Conservation (phyloP, 2,888 invertebrate genomes). For the Ommatoiulus sabulosus region DNA sequence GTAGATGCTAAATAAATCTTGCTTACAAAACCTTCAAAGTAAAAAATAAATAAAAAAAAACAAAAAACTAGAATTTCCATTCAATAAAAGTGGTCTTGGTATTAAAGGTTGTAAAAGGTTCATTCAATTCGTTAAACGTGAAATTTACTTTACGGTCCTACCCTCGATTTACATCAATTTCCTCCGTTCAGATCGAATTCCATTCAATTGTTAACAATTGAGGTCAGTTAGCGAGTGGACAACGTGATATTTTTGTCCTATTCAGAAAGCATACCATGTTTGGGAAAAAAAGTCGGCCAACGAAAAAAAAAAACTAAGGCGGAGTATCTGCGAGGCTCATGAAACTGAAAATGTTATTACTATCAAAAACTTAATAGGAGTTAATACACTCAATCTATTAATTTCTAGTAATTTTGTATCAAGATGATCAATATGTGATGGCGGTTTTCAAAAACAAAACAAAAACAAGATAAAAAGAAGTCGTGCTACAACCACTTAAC, state of each 20-base stretch:
- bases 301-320: background rate
- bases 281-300: constrained; percentile 27
- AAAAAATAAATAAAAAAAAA: background rate
- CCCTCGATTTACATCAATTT: background rate
- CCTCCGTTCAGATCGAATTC: background rate
- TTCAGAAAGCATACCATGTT: background rate
- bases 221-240: constrained; percentile 26
- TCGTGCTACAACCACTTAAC: background rate
- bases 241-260: constrained; percentile 29
- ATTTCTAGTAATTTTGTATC: background rate
- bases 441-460: background rate
- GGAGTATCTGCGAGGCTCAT: background rate
- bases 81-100: background rate
- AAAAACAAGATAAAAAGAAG: background rate
- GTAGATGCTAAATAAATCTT: no score
- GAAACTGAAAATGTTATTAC: background rate
- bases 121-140: background rate
- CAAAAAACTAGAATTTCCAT: background rate
- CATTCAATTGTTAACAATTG: constrained; percentile 17
- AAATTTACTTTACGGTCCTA: background rate
- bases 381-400: no score
- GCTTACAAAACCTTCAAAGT: no score
- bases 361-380: background rate
- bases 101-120: background rate
- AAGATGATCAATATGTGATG: background rate